phyloP scores from a whole-genome alignment of 2,888 invertebrate species.

The Mesorhabditis belari region DNA sequence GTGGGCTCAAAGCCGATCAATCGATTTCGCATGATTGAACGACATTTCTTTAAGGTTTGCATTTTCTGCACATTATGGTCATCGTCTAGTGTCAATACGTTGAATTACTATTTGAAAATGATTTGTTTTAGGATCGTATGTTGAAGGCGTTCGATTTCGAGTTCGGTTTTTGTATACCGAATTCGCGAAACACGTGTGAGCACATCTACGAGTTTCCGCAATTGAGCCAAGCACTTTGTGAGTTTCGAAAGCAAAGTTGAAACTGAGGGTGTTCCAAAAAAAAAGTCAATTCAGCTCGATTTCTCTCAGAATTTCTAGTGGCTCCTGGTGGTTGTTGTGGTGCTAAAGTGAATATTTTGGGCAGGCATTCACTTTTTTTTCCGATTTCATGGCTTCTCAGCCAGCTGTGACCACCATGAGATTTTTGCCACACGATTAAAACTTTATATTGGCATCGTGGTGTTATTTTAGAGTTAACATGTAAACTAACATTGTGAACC shows the following conservation, averaged over 20 bases:
- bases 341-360: too few species aligned
- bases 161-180: constrained; percentile 97
- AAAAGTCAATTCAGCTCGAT: too few species aligned
- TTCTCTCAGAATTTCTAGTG: too few species aligned
- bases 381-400: too few species aligned
- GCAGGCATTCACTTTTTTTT: too few species aligned
- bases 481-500: too few species aligned
- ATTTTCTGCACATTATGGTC: background rate
- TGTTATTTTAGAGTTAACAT: too few species aligned
- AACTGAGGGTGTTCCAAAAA: too few species aligned
- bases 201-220: constrained; percentile 97
- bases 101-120: background rate
- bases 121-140: constrained; percentile 70
- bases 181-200: constrained; percentile 92
- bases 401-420: too few species aligned
- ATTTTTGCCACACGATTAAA: too few species aligned
- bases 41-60: constrained; percentile 69
- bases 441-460: too few species aligned
- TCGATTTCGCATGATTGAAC: constrained; percentile 95
- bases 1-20: constrained; percentile 83
- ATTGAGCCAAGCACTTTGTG: constrained; percentile 62
- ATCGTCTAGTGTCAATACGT: background rate
- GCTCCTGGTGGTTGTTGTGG: too few species aligned
- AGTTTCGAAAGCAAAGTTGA: constrained; percentile 16
- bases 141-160: constrained; percentile 98